phyloP scores from a whole-genome alignment of 2,113 vertebrate genomes.

The Malurus alboscapulatus region DNA sequence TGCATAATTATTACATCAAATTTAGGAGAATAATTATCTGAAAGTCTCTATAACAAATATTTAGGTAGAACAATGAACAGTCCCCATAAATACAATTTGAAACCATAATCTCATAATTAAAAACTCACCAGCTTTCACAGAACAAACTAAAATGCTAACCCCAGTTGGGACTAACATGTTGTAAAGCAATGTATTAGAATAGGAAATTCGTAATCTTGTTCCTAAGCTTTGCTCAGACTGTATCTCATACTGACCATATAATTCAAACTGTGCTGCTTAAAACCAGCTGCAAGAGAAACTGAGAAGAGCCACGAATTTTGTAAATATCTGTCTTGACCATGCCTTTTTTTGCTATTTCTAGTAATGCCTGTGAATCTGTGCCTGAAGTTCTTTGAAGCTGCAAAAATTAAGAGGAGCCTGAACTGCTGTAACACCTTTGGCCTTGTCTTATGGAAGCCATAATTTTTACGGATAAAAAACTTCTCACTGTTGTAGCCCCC shows the following conservation, averaged over 20 bases:
- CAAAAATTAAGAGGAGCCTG: neutral
- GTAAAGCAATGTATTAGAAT: neutral
- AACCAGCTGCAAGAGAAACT: neutral
- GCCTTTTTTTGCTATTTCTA: neutral
- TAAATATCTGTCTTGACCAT: neutral
- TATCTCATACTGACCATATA: neutral
- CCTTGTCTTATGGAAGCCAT: neutral
- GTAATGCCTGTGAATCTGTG: neutral
- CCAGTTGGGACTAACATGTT: neutral
- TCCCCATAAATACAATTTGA: neutral
- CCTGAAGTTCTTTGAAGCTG: fast-evolving
- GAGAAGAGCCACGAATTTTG: neutral
- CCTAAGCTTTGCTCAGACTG: neutral
- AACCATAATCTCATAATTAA: neutral
- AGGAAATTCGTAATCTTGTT: neutral
- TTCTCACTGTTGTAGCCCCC: neutral
- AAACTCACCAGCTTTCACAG: neutral
- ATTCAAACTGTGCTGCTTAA: neutral
- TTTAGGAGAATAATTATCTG: neutral
- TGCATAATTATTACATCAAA: neutral
- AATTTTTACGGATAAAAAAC: neutral
- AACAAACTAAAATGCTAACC: neutral
- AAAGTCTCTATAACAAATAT: neutral
- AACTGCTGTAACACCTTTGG: neutral
- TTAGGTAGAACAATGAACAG: neutral